Conservation (phyloP, 1,140 invertebrate genomes). For the Habropoda laboriosa region DNA sequence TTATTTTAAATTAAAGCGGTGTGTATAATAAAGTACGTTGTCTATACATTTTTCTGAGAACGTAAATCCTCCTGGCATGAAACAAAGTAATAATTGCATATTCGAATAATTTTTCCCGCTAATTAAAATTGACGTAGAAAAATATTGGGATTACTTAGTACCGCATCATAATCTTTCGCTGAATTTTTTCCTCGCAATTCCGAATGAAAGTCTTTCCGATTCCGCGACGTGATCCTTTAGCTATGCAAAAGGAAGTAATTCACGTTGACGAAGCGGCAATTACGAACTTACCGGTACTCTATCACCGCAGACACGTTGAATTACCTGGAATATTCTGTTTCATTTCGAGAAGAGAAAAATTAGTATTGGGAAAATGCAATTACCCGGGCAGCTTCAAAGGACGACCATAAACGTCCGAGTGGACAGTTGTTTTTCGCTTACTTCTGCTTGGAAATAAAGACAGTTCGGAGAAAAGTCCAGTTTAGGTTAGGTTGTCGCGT, state of each 20-base stretch:
- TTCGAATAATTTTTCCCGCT: background rate
- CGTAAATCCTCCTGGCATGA: too few relatives aligned
- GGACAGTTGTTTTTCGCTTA: slow-evolving; percentile 34
- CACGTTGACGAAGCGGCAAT: slow-evolving; percentile 6
- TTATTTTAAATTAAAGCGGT: too few relatives aligned
- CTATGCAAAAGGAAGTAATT: background rate
- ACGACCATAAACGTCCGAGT: background rate
- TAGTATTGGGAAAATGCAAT: slow-evolving; percentile 8
- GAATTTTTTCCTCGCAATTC: background rate
- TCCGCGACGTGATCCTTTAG: background rate
- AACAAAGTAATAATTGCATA: too few relatives aligned
- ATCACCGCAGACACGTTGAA: background rate
- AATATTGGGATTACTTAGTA: background rate
- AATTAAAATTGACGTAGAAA: background rate
- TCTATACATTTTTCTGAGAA: too few relatives aligned
- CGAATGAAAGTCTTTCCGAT: background rate
- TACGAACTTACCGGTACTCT: background rate
- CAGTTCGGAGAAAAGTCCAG: background rate
- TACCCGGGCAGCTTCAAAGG: slow-evolving; percentile 18
- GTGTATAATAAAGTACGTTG: too few relatives aligned
- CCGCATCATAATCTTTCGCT: background rate
- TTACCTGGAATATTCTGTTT: background rate
- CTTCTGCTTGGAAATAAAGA: background rate
- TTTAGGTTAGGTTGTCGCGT: too few relatives aligned
- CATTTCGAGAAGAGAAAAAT: slow-evolving; percentile 17